Evolutionary conservation across 2,888 invertebrate species (phyloP).

Genomic region (Trichogramma evanescens): DNA sequence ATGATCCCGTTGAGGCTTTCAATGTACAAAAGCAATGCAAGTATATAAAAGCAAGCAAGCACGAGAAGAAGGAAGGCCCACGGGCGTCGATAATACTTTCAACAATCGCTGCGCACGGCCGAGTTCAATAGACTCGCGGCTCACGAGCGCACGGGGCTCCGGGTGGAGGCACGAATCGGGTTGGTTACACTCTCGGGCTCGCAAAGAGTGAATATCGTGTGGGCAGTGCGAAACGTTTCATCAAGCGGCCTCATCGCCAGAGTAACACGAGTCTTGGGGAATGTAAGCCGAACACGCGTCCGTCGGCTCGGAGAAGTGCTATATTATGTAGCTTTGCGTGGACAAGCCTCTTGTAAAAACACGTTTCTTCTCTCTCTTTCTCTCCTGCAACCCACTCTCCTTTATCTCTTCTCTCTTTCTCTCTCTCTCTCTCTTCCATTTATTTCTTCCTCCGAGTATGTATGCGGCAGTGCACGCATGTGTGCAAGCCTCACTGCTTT

Average conservation of each 20-base stretch:
- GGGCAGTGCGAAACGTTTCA: conserved; percentile 33
- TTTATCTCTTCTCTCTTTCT: conserved; percentile 21
- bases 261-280: conserved; percentile 20
- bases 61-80: too few relatives aligned
- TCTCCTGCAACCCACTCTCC: conserved; percentile 17
- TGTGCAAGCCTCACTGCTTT: conserved; percentile 5
- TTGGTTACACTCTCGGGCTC: background rate
- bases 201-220: background rate
- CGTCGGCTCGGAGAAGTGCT: conserved; percentile 30
- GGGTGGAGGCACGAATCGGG: background rate
- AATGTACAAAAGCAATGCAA: too few relatives aligned
- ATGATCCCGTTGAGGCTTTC: too few relatives aligned
- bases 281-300: conserved; percentile 19
- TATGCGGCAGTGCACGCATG: background rate
- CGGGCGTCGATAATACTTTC: too few relatives aligned
- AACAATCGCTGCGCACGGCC: too few relatives aligned
- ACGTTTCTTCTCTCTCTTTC: conserved; percentile 26
- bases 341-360: conserved; percentile 30
- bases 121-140: too few relatives aligned
- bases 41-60: too few relatives aligned
- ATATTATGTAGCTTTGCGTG: conserved; percentile 24
- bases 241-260: conserved; percentile 42
- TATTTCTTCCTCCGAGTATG: conserved; percentile 15
- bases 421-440: conserved; percentile 21
- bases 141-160: background rate